phyloP scores from a whole-genome alignment of 2,113 vertebrate species.

The Probosciger aterrimus region DNA sequence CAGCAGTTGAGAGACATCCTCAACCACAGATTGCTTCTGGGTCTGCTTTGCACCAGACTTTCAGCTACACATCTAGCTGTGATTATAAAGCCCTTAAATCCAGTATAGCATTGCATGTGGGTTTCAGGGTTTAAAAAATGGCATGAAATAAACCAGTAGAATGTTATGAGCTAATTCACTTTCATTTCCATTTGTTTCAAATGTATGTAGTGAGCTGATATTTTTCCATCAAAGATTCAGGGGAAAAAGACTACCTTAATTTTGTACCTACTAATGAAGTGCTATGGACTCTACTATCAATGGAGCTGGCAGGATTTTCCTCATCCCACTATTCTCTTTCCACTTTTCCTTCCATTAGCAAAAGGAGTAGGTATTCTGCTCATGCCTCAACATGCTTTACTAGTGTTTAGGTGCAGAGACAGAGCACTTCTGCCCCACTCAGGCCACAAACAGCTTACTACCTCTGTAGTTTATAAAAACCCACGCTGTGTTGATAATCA shows the following conservation, averaged over 20 bases:
- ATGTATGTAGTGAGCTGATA: not conserved
- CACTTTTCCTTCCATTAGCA: not conserved
- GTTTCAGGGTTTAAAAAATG: not conserved
- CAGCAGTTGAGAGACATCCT: not conserved
- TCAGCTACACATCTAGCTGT: not conserved
- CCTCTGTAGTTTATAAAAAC: not conserved
- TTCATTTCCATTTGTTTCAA: not conserved
- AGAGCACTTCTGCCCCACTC: not conserved
- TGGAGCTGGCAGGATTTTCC: not conserved
- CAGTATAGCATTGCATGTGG: not conserved
- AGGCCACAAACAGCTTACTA: rapidly evolving
- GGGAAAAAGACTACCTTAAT: not conserved
- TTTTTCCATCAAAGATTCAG: not conserved
- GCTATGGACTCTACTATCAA: not conserved
- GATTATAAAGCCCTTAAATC: not conserved
- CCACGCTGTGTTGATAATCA: not conserved
- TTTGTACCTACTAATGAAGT: not conserved
- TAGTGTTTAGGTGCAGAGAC: not conserved
- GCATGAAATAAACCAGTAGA: not conserved
- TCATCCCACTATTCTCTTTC: not conserved
- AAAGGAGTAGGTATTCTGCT: not conserved
- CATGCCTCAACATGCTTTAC: not conserved
- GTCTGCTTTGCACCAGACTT: not conserved
- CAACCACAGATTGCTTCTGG: not conserved
- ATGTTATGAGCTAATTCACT: not conserved